Base-by-base conservation (phyloP, 2,797 vertebrate species). In the Scomberomorus guttatus region DNA sequence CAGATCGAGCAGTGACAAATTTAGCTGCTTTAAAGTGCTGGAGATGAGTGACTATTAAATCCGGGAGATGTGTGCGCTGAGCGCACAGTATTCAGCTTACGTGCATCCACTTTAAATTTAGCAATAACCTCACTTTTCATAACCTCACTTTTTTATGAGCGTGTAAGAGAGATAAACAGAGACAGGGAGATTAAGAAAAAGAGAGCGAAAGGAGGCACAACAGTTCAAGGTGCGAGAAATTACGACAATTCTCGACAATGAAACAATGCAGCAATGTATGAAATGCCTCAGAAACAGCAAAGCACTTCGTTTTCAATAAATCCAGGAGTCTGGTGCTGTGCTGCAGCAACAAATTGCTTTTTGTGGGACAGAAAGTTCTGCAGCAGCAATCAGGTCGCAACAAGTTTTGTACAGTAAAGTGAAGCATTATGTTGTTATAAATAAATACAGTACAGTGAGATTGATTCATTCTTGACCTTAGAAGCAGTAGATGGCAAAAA, bases 31-130 rank as follows among this genome's bases (percentile, higher is more conserved):
- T 74, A 86, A 80, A 86, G 75, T 81, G 81, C 25, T 13, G 77
- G 57, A 84, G 79, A 84, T 66, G 79, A 88, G 81, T 82, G 75
- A 87, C 83, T 86, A 63, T 87, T 84, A 89, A 90, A 92, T 87
- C 83, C 70, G 0, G 51, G 74, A 78, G 87, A 88, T 88, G 87
- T 79, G 90, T 75, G 87, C 68, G n/a, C 86, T 71, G 69, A 86
- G 78, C 46, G 20, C 29, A 72, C 80, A 76, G 58, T 54, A 52
- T 75, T 88, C 84, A 80, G 80, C 75, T 86, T 79, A 81, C 78
- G 81, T 72, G 83, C 70, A 81, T 80, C 76, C 72, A 65, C 78
- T 88, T 77, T 68, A 72, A 69, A 71, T 77, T 88, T 69, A 86
- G 72, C 77, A 75, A 73, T 66, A 88, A 79, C 70, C 64, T 77